Evolutionary conservation across 2,797 vertebrate genomes (phyloP), one percentile per base, ranked within the genome.

Genomic region (Sebastolobus alascanus): DNA sequence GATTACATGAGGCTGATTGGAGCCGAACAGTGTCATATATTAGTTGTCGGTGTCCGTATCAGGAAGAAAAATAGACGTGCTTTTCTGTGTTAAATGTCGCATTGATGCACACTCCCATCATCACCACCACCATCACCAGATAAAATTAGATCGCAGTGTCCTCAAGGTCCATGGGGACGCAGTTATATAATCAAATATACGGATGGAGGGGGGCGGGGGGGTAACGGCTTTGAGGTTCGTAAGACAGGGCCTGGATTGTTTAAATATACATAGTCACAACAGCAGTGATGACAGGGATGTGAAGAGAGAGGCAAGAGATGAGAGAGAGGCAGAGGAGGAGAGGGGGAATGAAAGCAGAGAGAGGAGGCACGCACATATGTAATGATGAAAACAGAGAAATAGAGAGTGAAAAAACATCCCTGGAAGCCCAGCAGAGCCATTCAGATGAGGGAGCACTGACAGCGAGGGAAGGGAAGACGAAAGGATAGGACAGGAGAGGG

Each of bases 181-280:
- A 33, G 87, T 95, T 95, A 93, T 90, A 90, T 94, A 92, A 95
- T 90, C 59, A 78, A 86, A 90, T 88, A 81, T 81, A 91, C 69
- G 7, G 64, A 70, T 31, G 59, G 25, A 77, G 43, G 31, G 52
- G 79, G 56, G 12, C 6, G 14, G 40, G 29, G 55, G 82, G 54
- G 18, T 10, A 27, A 66, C 14, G 1, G 82, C 79, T 77, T 60
- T 61, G 81, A 88, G 75, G 38, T 70, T 75, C 1, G 3, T 52
- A 43, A 71, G 25, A 72, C 65, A 75, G 46, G 71, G 68, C 78
- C 35, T 33, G 77, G 80, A 75, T 77, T 83, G 52, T 88, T 87
- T 79, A 79, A 91, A 90, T 76, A 86, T 81, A 65, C 68, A 84
- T 52, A 31, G 46, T 63, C 67, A 63, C 29, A 79, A 46, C 37